Conservation (phyloP, 2,797 vertebrate genomes). For the Malurus leucopterus region DNA sequence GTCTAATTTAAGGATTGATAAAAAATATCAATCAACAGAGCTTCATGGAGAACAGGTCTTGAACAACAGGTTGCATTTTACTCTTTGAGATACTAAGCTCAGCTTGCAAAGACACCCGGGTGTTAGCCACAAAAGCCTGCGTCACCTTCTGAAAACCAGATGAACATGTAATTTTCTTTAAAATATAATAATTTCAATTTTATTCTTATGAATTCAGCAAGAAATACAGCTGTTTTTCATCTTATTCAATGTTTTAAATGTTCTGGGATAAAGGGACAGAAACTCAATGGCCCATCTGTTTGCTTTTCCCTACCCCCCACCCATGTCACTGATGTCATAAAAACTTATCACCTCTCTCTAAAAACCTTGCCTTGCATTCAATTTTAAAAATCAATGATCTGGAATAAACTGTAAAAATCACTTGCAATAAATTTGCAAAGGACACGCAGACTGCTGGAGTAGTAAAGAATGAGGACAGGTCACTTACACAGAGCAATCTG, state of each 20-base stretch:
- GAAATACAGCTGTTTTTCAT: background rate
- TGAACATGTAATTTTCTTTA: background rate
- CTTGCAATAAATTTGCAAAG: conserved; percentile 46
- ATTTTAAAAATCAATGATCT: conserved; percentile 58
- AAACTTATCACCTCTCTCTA: conserved; percentile 28
- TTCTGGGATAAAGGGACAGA: background rate
- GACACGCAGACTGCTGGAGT: background rate
- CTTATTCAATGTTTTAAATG: background rate
- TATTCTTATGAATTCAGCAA: background rate
- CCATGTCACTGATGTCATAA: conserved; percentile 13
- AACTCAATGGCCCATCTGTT: background rate
- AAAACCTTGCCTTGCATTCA: conserved; percentile 42
- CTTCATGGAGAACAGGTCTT: background rate
- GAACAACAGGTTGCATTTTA: background rate
- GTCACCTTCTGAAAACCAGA: background rate
- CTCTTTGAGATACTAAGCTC: background rate
- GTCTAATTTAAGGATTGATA: background rate
- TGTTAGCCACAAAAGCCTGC: background rate
- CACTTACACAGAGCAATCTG: conserved; percentile 28
- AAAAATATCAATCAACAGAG: background rate
- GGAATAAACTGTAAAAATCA: conserved; percentile 53
- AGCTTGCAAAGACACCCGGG: background rate
- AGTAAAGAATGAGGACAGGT: conserved; percentile 41
- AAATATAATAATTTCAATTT: background rate
- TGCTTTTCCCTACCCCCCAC: background rate